These are phyloP conservation scores for Mormoops blainvillei DNA, from an alignment of 2,113 vertebrate genomes.

Conservation along the genomic window DNA sequence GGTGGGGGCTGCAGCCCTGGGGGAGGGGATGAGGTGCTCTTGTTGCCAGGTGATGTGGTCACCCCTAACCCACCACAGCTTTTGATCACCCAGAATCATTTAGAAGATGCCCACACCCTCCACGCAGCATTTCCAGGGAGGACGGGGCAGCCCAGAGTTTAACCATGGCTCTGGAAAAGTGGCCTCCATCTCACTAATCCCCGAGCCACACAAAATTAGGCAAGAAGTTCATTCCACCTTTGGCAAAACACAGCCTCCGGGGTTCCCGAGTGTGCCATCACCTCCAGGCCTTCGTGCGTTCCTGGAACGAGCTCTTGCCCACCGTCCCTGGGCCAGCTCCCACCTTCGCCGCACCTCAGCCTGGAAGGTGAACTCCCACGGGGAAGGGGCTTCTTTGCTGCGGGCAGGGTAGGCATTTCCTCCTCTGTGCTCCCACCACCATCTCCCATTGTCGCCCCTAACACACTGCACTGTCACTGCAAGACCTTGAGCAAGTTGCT, in stretches of 20 bases:
- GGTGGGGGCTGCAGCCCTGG: background rate
- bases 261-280: background rate
- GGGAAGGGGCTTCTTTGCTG: background rate
- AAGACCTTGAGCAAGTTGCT: background rate
- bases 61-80: background rate
- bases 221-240: background rate
- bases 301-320: background rate
- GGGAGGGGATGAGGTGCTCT: no score
- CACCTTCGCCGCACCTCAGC: background rate
- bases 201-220: background rate
- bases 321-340: background rate
- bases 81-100: background rate
- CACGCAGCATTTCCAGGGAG: background rate
- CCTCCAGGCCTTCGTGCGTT: background rate
- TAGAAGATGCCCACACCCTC: background rate
- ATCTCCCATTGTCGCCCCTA: background rate
- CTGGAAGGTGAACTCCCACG: background rate
- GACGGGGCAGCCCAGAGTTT: background rate
- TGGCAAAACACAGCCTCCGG: background rate
- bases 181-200: background rate
- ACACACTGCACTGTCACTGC: rapidly evolving
- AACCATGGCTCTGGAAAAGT: background rate
- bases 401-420: background rate
- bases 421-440: background rate
- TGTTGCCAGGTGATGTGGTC: background rate